These are phyloP conservation scores for Pyrrhosoma nymphula DNA, from an alignment of 2,888 invertebrate genomes.

Conservation along the genomic window DNA sequence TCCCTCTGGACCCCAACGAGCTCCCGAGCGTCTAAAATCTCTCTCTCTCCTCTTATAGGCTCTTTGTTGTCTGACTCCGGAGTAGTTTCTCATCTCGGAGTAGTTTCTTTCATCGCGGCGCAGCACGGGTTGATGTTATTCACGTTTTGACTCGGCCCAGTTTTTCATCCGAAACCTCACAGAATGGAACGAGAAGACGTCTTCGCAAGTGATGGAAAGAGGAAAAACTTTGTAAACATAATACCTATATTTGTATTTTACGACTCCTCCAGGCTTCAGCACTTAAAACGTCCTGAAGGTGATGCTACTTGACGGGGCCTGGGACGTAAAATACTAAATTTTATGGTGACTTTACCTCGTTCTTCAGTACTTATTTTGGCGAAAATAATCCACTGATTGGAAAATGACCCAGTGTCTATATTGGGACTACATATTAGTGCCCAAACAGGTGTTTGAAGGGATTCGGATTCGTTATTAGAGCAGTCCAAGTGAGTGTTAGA, in stretches of 20 bases:
- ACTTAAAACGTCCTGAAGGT: no score
- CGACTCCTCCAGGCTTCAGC: not conserved
- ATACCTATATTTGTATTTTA: not conserved
- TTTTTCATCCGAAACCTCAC: not conserved
- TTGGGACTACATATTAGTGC: no score
- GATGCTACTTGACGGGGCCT: no score
- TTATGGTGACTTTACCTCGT: no score
- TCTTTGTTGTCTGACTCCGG: not conserved
- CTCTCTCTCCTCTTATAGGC: not conserved
- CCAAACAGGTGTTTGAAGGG: no score
- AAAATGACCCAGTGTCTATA: no score
- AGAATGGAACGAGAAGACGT: not conserved
- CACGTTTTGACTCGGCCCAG: not conserved
- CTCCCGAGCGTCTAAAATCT: constrained; percentile 15
- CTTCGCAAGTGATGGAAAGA: not conserved
- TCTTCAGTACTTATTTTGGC: no score
- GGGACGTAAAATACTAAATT: no score
- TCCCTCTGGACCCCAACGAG: not conserved
- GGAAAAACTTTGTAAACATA: not conserved
- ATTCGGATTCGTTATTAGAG: no score
- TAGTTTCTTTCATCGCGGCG: not conserved
- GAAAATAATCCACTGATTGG: no score
- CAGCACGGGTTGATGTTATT: not conserved
- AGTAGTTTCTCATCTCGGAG: not conserved
- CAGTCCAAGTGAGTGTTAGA: no score